Base-by-base conservation (phyloP, 2,797 vertebrate genomes). In the Cygnus olor region DNA sequence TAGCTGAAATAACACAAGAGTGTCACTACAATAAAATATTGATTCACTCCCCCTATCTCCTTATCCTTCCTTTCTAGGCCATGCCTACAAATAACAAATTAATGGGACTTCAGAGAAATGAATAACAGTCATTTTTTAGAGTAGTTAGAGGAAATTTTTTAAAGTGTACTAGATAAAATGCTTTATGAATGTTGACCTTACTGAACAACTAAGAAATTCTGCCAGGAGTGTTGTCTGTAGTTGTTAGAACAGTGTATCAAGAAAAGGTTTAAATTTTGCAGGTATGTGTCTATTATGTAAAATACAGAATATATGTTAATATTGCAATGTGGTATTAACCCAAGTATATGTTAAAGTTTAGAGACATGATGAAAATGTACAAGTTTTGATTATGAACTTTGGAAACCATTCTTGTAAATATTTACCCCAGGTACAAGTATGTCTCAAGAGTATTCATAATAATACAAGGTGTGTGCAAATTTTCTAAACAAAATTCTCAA, bases 361-460 rank as follows among this genome's bases (percentile, higher is more conserved):
- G 38, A 49, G 42, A 84, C 42, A 81, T 40, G 14, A 17, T 4
- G 30, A 22, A 84, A 76, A 34, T 66, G 88, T 53, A 42, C 44
- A 80, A 79, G 30, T 27, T 94, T 94, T 84, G 36, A 77, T 70
- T 54, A 32, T 51, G 30, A 94, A 79, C 42, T 91, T 58, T 86
- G 83, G 80, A 93, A 96, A 76, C 6, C 0, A 0, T 78, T 65
- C 36, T 47, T 88, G 8, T 47, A 32, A 86, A 70, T 89, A 81
- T 25, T 38, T 47, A 81, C 28, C 51, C 54, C 83, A 90, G 85
- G 53, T 84, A 66, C 47, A 68, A 91, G 34, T 73, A 73, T 56
- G 28, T 88, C 77, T 95, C 85, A 81, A 57, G 78, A 84, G 66
- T 49, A 66, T 34, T 57, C 28, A 47, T 42, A 81, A 88, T 47